A percentile compares a stretch with the other conserved stretches of the same genome.
These are phyloP conservation scores for Xenopus laevis DNA, from an alignment of 2,113 vertebrate species.

Conservation along the genomic window DNA sequence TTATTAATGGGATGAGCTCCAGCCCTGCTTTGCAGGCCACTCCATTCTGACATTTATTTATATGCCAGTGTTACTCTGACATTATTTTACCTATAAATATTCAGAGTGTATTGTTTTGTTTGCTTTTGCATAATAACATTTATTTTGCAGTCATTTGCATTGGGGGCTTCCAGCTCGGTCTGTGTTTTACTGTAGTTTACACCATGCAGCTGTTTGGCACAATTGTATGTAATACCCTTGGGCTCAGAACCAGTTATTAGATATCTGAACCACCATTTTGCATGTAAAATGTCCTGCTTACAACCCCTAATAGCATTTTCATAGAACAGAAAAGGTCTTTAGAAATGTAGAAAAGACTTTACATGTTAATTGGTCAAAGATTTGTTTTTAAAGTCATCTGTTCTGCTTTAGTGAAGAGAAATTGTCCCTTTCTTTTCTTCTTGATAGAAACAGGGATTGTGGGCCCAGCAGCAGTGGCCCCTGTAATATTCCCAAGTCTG, in stretches of 20 bases:
- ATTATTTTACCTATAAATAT: slow-evolving; percentile 60
- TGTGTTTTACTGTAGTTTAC: slow-evolving; percentile 50
- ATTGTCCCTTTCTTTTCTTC: too few relatives aligned
- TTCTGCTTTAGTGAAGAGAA: too few relatives aligned
- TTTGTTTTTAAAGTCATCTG: too few relatives aligned
- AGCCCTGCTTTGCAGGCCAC: slow-evolving; percentile 62
- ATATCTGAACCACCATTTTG: not conserved
- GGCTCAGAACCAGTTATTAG: not conserved
- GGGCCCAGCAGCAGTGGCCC: too few relatives aligned
- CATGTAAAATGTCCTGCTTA: not conserved
- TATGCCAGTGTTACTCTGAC: slow-evolving; percentile 66
- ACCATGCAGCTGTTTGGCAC: slow-evolving; percentile 44
- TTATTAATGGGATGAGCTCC: slow-evolving; percentile 69
- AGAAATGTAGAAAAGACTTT: too few relatives aligned
- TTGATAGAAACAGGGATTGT: too few relatives aligned
- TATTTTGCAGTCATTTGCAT: slow-evolving; percentile 49
- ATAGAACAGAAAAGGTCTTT: not conserved
- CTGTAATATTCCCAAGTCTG: too few relatives aligned
- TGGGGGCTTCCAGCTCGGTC: slow-evolving; percentile 44
- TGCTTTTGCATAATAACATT: slow-evolving; percentile 54
- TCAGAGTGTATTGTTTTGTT: slow-evolving; percentile 51
- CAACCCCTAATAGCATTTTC: not conserved
- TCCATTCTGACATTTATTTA: slow-evolving; percentile 62
- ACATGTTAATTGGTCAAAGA: too few relatives aligned
- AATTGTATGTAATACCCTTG: slow-evolving; percentile 27